Percentiles rank a stretch among this genome's conserved stretches.
phyloP scores from a whole-genome alignment of 2,797 vertebrate species.

The Carcharodon carcharias region DNA sequence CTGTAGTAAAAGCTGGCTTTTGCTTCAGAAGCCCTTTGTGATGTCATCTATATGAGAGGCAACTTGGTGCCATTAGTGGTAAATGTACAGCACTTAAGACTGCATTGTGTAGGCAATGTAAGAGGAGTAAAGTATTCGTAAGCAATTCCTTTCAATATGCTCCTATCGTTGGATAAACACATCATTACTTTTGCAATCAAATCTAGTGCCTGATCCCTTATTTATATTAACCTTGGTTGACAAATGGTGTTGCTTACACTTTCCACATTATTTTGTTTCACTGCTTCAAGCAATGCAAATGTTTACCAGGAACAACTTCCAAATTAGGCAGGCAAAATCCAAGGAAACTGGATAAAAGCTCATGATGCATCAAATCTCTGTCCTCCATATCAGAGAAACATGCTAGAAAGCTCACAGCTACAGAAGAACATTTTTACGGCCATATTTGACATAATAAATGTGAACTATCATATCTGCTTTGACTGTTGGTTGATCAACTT shows the following conservation, averaged over 20 bases:
- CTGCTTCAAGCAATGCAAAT: neutral
- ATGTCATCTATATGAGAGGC: slow-evolving; percentile 11
- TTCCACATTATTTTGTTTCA: neutral
- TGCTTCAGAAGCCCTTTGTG: neutral
- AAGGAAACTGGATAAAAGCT: slow-evolving; percentile 7
- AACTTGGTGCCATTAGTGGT: slow-evolving; percentile 33
- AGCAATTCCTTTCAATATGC: slow-evolving; percentile 1
- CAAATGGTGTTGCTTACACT: neutral
- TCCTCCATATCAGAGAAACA: neutral
- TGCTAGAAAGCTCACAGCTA: neutral
- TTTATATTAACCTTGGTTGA: neutral
- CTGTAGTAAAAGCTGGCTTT: neutral
- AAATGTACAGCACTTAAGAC: slow-evolving; percentile 31
- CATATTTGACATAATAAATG: neutral
- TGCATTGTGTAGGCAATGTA: slow-evolving; percentile 1
- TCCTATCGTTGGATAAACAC: slow-evolving; percentile 9
- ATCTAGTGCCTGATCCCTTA: slow-evolving; percentile 13
- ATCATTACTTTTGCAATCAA: neutral
- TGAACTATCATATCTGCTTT: neutral
- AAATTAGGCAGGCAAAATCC: neutral
- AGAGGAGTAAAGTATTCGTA: slow-evolving; percentile 18
- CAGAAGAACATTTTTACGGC: neutral
- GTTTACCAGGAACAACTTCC: neutral
- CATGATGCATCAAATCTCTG: neutral
- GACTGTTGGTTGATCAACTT: neutral